Percentiles rank a stretch among this genome's conserved stretches.
Evolutionary conservation across 2,888 invertebrate species (phyloP).

Genomic region (Callyntrura guangdongensis): DNA sequence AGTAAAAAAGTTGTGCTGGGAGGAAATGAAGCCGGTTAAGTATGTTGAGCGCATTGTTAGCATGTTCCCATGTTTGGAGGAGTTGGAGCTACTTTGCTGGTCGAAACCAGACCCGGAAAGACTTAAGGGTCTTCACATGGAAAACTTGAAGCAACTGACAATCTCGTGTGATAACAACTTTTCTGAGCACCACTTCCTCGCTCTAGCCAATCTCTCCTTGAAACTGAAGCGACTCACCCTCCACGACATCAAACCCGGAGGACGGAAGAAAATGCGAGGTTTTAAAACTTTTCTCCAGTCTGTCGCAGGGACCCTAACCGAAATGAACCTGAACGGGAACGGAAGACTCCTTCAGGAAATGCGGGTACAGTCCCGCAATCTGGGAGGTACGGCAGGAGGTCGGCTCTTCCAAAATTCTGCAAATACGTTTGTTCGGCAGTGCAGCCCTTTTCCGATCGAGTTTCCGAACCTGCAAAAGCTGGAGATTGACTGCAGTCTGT

Average conservation of each 20-base stretch:
- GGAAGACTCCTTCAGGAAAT: constrained; percentile 2
- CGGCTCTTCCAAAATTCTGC: not conserved
- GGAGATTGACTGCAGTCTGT: constrained; percentile 68
- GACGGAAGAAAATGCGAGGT: constrained; percentile 23
- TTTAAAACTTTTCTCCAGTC: constrained; percentile 50
- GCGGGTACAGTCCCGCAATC: not conserved
- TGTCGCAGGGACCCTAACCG: not conserved
- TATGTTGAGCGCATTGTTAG: constrained; percentile 58
- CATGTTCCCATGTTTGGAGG: constrained; percentile 64
- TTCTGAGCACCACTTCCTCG: constrained; percentile 44
- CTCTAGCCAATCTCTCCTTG: constrained; percentile 43
- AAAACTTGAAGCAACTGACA: constrained; percentile 49
- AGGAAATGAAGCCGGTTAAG: constrained; percentile 53
- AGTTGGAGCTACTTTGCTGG: constrained; percentile 49
- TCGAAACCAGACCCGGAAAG: constrained; percentile 20
- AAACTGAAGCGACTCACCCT: constrained; percentile 47
- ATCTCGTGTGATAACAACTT: constrained; percentile 53
- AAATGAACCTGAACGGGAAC: constrained; percentile 45
- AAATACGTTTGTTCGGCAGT: not conserved
- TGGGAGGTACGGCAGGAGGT: not conserved
- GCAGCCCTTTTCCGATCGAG: constrained; percentile 63
- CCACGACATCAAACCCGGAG: constrained; percentile 47
- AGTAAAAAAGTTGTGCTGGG: constrained; percentile 57
- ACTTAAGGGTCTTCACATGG: constrained; percentile 3
- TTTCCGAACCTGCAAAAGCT: constrained; percentile 59